These are phyloP conservation scores for Drosophila ustulata DNA, from an alignment of 2,888 invertebrate species.

Conservation along the genomic window DNA sequence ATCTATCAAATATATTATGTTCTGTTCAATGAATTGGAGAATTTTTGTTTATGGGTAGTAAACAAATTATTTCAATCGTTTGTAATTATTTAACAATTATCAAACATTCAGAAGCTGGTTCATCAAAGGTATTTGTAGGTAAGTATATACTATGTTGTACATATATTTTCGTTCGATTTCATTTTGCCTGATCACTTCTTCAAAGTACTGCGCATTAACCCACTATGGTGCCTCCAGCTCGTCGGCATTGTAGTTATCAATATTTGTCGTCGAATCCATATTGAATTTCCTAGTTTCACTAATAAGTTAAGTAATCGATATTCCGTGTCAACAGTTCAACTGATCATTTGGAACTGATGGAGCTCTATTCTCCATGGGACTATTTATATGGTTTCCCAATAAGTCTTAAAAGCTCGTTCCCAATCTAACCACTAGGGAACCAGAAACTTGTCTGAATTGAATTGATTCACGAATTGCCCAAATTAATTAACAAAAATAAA, in stretches of 20 bases:
- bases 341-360: background rate
- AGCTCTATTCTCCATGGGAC: background rate
- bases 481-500: too few species aligned
- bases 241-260: slow-evolving; percentile 13
- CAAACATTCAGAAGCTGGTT: too few species aligned
- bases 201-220: slow-evolving; percentile 63
- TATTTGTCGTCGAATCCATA: slow-evolving; percentile 1
- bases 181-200: slow-evolving; percentile 49
- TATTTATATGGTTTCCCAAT: background rate
- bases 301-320: background rate
- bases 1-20: background rate
- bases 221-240: slow-evolving; percentile 50
- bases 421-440: too few species aligned
- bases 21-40: too few species aligned
- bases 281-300: background rate
- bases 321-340: background rate
- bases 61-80: too few species aligned
- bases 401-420: slow-evolving; percentile 4
- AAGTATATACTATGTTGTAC: too few species aligned
- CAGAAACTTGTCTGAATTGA: too few species aligned
- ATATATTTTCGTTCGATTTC: slow-evolving; percentile 17
- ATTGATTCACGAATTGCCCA: too few species aligned
- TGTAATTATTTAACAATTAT: too few species aligned
- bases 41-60: too few species aligned
- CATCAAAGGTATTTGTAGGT: too few species aligned